Base-by-base conservation (phyloP, 2,888 invertebrate species). In the Hecatera dysodea region DNA sequence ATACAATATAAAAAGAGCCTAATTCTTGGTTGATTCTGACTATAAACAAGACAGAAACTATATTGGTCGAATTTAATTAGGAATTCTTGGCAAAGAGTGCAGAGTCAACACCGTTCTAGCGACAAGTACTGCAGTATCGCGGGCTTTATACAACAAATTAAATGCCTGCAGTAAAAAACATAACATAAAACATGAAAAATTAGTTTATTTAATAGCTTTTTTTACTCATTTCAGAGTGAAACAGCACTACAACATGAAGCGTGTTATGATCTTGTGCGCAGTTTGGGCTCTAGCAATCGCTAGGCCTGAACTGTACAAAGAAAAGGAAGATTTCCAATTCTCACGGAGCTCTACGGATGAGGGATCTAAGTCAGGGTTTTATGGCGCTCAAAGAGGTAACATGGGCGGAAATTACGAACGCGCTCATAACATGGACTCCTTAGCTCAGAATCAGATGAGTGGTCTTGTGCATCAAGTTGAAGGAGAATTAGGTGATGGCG, bases 391-490 rank as follows among this genome's bases (percentile, higher is more conserved):
- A 75, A 90, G 95, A 82, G 96, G 96, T n/a, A 96, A 96, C 75
- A 93, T 95, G 95, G 96, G 96, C 22, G 96, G 96, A 4, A 96
- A 96, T 81, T 96, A 91, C 80, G 96, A 96, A 88, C 90, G 89
- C 42, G 93, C 96, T 8, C 96, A 96, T 78, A 96, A 96, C 78
- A 96, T 96, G 96, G 96, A 96, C 79, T 72, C 82, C 0, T 80
- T 94, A 53, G 96, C 96, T 19, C 96, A 96, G 77, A 89, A 93
- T 69, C 96, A 96, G 86, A 94, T 96, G 95, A 92, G 95, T 64
- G 93, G 93, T 15, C 88, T 94, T 3, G 92, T 95, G 12, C 89
- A 86, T 57, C 94, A 94, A 84, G 94, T 95, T 11, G 90, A 95
- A 69, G 94, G 94, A 22, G 96, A 96, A 83, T 78, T 96, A 69